Percentiles rank a stretch among this genome's conserved stretches.
Conservation (phyloP, 2,113 vertebrate species). For the Glareola pratincola region DNA sequence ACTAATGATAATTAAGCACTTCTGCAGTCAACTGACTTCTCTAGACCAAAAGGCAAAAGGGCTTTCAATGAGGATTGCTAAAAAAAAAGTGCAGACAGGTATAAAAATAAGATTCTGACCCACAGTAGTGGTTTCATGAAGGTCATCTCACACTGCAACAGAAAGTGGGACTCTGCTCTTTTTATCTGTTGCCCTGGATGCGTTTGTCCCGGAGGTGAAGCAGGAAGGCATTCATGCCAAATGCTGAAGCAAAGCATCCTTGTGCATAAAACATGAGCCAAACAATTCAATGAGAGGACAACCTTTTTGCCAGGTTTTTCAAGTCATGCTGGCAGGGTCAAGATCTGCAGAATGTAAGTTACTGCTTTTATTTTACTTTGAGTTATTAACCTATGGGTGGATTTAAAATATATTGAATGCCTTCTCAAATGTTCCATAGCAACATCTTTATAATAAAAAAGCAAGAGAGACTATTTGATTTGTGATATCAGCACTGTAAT, state of each 20-base stretch:
- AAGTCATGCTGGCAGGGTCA: slow-evolving; percentile 12
- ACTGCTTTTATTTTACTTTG: not conserved
- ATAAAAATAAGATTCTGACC: not conserved
- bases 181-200: not conserved
- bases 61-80: not conserved
- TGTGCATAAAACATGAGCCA: slow-evolving; percentile 46
- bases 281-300: slow-evolving; percentile 5
- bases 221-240: not conserved
- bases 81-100: not conserved
- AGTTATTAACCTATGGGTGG: not conserved
- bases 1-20: not conserved
- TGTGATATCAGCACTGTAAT: not conserved
- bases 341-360: not conserved
- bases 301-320: slow-evolving; percentile 11
- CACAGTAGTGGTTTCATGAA: not conserved
- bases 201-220: slow-evolving; percentile 1
- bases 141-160: not conserved
- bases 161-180: not conserved
- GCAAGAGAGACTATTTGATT: not conserved
- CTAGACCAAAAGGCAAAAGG: not conserved
- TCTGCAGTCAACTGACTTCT: not conserved
- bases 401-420: not conserved
- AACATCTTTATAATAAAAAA: not conserved
- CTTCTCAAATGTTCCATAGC: not conserved
- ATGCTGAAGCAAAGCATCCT: not conserved